phyloP scores from a whole-genome alignment of 53 echinoderm and acorn worm species.

The Arbacia lixula region DNA sequence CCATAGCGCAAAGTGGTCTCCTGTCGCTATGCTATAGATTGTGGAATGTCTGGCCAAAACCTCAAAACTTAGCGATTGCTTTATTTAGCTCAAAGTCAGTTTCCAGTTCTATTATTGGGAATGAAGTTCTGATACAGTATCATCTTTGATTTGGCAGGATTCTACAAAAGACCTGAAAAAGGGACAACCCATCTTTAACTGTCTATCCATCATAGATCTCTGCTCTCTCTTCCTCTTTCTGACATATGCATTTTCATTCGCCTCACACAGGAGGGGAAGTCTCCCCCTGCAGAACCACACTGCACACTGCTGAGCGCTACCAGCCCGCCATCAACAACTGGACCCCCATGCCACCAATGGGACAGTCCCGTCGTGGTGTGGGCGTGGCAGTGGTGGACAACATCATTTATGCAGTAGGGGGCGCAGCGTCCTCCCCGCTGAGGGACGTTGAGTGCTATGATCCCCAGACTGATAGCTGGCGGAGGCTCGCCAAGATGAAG shows the following conservation, averaged over 20 bases:
- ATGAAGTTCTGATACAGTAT: background rate
- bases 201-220: background rate
- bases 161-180: background rate
- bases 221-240: background rate
- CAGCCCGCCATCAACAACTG: conserved; percentile 89
- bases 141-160: background rate
- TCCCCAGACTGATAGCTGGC: conserved; percentile 76
- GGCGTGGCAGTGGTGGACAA: conserved; percentile 83
- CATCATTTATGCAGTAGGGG: conserved; percentile 89
- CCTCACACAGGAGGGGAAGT: conserved; percentile 80
- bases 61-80: no score
- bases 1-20: no score
- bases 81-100: no score
- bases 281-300: conserved; percentile 76
- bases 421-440: conserved; percentile 76
- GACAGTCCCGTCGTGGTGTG: conserved; percentile 77
- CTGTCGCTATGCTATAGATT: no score
- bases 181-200: background rate
- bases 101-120: no score
- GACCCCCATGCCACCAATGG: conserved; percentile 85
- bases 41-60: no score
- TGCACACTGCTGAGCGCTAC: conserved; percentile 77
- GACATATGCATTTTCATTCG: background rate
- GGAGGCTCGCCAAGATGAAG: conserved; percentile 80
- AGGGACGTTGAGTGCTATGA: conserved; percentile 90